Evolutionary conservation across 2,888 invertebrate species (phyloP).

Genomic region (Clunio marinus): DNA sequence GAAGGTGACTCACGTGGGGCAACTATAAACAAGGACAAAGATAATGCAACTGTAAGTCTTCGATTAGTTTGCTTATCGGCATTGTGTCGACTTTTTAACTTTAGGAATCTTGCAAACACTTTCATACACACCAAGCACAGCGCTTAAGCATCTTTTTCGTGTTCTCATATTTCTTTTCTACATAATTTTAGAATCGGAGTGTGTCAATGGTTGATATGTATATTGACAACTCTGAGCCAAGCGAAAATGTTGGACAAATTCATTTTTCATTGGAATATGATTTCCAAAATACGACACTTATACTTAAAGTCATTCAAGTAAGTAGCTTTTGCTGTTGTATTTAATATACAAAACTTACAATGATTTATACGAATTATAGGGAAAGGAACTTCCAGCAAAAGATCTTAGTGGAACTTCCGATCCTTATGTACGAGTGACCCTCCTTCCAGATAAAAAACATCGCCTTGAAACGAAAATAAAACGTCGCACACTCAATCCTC

Average conservation of each 20-base stretch:
- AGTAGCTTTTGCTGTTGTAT: constrained; percentile 43
- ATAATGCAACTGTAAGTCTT: constrained; percentile 43
- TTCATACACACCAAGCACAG: too few relatives aligned
- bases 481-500: constrained; percentile 80
- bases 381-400: constrained; percentile 90
- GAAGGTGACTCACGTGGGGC: constrained; percentile 43
- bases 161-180: too few relatives aligned
- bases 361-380: constrained; percentile 54
- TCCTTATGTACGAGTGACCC: constrained; percentile 84
- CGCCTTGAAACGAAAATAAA: constrained; percentile 90
- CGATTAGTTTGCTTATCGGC: constrained; percentile 8
- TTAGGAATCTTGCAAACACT: too few relatives aligned
- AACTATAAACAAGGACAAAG: constrained; percentile 41
- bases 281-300: constrained; percentile 87
- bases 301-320: constrained; percentile 85
- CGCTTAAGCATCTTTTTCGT: too few relatives aligned
- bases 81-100: too few relatives aligned
- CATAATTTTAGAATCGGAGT: constrained; percentile 81
- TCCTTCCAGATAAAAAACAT: constrained; percentile 88
- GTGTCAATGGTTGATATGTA: constrained; percentile 92
- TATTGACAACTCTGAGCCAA: constrained; percentile 88
- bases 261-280: constrained; percentile 92
- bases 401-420: constrained; percentile 89
- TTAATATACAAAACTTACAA: background rate
- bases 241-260: constrained; percentile 90